Conservation (phyloP, 2,888 invertebrate genomes). For the Sycophila texana region DNA sequence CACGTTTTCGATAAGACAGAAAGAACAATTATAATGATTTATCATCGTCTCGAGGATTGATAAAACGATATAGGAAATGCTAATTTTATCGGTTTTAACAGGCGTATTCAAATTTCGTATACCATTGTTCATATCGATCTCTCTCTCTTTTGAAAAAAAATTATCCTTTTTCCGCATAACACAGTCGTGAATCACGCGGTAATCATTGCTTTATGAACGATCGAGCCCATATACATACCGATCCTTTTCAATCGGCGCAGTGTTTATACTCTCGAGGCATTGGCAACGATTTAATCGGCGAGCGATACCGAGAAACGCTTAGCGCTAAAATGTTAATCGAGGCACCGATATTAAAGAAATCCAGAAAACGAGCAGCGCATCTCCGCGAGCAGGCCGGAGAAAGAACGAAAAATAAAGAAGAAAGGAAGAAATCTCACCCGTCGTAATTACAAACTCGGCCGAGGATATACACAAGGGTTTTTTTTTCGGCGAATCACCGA, state of each 20-base stretch:
- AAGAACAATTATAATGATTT: too few species aligned
- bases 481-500: constrained; percentile 42
- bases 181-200: neutral
- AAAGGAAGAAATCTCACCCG: constrained; percentile 6
- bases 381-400: neutral
- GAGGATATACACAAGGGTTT: neutral
- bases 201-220: neutral
- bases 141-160: neutral
- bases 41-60: too few species aligned
- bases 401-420: neutral
- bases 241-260: neutral
- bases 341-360: constrained; percentile 7
- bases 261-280: neutral
- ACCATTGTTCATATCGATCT: too few species aligned
- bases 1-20: too few species aligned
- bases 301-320: constrained; percentile 9
- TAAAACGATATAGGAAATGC: too few species aligned
- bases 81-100: too few species aligned
- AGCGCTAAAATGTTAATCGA: constrained; percentile 45
- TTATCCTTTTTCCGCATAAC: neutral
- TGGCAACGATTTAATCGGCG: neutral
- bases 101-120: too few species aligned
- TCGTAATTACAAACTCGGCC: constrained; percentile 44
- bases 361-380: constrained; percentile 5
- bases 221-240: neutral